Evolutionary conservation across 2,888 invertebrate species (phyloP).

Genomic region (Drosophila heteroneura): DNA sequence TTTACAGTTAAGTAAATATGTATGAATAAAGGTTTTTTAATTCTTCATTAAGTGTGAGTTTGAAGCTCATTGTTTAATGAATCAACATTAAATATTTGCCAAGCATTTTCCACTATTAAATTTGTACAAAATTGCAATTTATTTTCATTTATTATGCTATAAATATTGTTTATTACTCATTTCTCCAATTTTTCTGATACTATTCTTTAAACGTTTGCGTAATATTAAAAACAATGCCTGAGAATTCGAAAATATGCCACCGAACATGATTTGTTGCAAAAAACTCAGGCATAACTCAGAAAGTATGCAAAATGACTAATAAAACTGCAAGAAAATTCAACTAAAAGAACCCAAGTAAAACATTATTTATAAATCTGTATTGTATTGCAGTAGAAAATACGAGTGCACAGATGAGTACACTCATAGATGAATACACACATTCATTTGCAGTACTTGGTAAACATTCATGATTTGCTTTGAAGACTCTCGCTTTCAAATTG

Average conservation of each 20-base stretch:
- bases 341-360: constrained; percentile 14
- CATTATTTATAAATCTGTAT: neutral
- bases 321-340: constrained; percentile 18
- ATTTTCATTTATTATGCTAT: neutral
- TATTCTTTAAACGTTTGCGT: neutral
- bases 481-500: constrained; percentile 55
- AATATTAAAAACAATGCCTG: constrained; percentile 12
- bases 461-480: constrained; percentile 27
- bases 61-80: neutral
- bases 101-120: neutral
- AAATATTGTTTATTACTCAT: neutral
- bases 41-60: neutral
- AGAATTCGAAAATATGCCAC: constrained; percentile 4
- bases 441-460: constrained; percentile 10
- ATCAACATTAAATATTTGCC: neutral
- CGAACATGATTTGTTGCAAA: neutral
- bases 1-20: neutral
- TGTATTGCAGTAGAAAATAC: constrained; percentile 22
- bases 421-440: neutral
- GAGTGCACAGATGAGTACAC: neutral
- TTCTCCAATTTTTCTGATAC: neutral
- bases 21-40: neutral
- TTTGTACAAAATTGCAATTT: neutral
- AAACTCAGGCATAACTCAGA: constrained; percentile 10
- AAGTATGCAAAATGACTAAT: constrained; percentile 29